Percentiles rank a stretch among this genome's conserved stretches.
Conservation (phyloP, 1,140 invertebrate species). For the Mycetomoellerius zeteki region DNA sequence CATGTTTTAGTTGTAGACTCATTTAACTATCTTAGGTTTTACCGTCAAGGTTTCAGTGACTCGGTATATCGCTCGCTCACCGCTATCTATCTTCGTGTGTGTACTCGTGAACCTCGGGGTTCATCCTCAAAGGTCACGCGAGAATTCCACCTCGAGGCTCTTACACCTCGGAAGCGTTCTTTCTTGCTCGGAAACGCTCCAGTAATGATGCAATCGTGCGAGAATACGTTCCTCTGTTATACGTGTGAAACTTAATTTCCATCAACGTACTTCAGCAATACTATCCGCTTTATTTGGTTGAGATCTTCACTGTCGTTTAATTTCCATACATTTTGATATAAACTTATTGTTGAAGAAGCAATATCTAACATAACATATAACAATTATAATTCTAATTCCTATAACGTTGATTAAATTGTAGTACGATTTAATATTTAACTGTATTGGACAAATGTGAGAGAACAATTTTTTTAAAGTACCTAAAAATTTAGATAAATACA, state of each 20-base stretch:
- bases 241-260: constrained; percentile 44
- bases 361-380: neutral
- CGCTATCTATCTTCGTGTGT: neutral
- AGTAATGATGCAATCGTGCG: constrained; percentile 71
- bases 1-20: neutral
- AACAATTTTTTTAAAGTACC: neutral
- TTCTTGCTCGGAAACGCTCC: constrained; percentile 25
- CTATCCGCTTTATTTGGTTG: neutral
- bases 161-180: neutral
- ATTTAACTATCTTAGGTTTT: neutral
- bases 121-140: constrained; percentile 58
- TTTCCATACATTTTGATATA: neutral
- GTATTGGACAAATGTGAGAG: neutral
- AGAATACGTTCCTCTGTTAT: constrained; percentile 40
- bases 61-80: neutral
- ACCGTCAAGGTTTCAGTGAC: neutral
- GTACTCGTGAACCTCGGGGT: neutral
- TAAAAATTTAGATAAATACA: too few species aligned
- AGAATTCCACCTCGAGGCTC: constrained; percentile 47
- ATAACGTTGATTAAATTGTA: neutral
- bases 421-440: neutral
- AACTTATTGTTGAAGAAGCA: neutral
- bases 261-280: neutral
- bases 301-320: neutral
- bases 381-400: neutral